phyloP scores from a whole-genome alignment of 1,140 invertebrate species.

The Cydia fagiglandana region DNA sequence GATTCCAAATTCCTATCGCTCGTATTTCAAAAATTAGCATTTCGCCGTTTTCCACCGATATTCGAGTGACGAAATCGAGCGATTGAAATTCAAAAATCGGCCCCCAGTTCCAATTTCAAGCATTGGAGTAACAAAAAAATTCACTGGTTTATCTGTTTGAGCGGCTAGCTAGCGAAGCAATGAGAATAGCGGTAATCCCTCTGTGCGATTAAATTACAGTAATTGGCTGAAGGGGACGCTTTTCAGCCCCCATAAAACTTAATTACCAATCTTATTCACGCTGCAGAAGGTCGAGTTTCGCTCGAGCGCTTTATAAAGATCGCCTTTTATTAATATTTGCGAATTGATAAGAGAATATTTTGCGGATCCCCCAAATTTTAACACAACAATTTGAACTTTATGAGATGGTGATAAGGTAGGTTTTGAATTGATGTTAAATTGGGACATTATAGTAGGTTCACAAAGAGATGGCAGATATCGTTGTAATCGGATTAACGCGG shows the following conservation, averaged over 20 bases:
- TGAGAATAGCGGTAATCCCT: slow-evolving; percentile 55
- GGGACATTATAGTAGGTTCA: slow-evolving; percentile 47
- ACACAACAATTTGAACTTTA: slow-evolving; percentile 26
- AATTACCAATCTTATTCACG: slow-evolving; percentile 38
- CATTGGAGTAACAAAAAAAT: no score
- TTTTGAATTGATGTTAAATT: slow-evolving; percentile 11
- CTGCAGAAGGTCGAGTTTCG: slow-evolving; percentile 47
- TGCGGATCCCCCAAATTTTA: slow-evolving; percentile 18
- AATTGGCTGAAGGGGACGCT: slow-evolving; percentile 63
- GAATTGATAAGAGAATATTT: slow-evolving; percentile 49
- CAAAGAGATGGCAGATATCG: slow-evolving; percentile 66
- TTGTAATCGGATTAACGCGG: slow-evolving; percentile 67
- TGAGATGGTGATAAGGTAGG: slow-evolving; percentile 20
- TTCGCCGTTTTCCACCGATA: no score
- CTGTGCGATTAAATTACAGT: slow-evolving; percentile 72
- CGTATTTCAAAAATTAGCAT: no score
- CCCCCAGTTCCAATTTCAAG: no score
- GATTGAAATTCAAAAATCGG: no score
- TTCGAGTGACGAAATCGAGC: no score
- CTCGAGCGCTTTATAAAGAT: slow-evolving; percentile 33
- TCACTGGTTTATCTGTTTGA: background rate
- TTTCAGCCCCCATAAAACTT: slow-evolving; percentile 34
- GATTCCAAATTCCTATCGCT: no score
- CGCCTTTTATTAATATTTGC: slow-evolving; percentile 61
- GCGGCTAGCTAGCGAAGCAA: background rate